A percentile compares a stretch with the other conserved stretches of the same genome.
Evolutionary conservation across 2,797 vertebrate species (phyloP).

Genomic region (Psittacula echo): DNA sequence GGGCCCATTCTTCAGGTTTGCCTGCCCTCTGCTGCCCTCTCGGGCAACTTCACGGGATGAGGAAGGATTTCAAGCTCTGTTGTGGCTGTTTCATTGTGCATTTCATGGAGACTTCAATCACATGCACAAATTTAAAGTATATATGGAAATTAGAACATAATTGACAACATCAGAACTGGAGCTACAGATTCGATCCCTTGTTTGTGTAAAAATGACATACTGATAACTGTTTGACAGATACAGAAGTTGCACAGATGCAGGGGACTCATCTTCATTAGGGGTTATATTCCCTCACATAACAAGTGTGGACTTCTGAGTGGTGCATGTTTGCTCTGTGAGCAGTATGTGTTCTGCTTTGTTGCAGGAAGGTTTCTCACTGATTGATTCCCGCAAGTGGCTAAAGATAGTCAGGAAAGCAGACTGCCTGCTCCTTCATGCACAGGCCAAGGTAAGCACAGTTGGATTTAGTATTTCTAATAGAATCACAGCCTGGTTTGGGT

Average conservation of each 20-base stretch:
- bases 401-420: constrained; percentile 86
- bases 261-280: neutral
- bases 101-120: neutral
- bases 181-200: neutral
- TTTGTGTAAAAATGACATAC: neutral
- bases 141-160: neutral
- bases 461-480: neutral
- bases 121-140: neutral
- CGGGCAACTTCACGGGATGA: neutral
- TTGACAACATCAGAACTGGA: neutral
- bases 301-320: neutral
- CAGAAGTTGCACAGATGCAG: neutral
- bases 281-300: neutral
- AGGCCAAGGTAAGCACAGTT: constrained; percentile 79
- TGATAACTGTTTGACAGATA: neutral
- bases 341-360: constrained; percentile 50
- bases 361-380: constrained; percentile 89
- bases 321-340: neutral
- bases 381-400: constrained; percentile 80
- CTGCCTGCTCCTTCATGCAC: constrained; percentile 85
- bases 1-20: neutral
- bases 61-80: neutral
- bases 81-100: neutral
- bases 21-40: constrained; percentile 68
- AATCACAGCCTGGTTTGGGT: neutral